These are phyloP conservation scores for Dolichallabes microphthalmus DNA, from an alignment of 2,113 vertebrate species.

Conservation along the genomic window DNA sequence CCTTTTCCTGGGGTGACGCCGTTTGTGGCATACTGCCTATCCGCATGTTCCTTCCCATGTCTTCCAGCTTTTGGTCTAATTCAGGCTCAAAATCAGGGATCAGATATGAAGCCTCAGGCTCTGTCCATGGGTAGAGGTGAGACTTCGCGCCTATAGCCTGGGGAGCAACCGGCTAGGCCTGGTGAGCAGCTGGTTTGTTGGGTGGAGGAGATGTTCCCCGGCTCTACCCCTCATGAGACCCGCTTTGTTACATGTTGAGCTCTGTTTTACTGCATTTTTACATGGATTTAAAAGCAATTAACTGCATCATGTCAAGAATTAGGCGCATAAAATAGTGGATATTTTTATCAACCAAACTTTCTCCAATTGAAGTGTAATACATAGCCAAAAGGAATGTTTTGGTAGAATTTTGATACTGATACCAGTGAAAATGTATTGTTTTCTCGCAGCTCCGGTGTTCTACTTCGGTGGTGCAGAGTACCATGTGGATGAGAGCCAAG, in stretches of 20 bases:
- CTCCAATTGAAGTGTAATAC: background rate
- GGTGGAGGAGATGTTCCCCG: no score
- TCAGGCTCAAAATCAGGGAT: no score
- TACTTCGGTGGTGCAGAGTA: conserved; percentile 83
- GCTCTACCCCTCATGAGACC: no score
- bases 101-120: no score
- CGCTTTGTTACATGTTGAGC: background rate
- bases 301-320: background rate
- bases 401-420: background rate
- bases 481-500: conserved; percentile 83
- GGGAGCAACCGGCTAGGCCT: no score
- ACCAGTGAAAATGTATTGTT: background rate
- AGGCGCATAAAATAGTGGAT: background rate
- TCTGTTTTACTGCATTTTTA: background rate
- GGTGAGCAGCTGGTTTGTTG: no score
- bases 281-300: background rate
- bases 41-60: no score
- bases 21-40: no score
- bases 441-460: conserved; percentile 82
- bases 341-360: background rate
- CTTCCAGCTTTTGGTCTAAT: no score
- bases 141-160: no score
- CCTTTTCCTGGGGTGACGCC: no score
- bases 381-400: background rate
- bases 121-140: no score